A percentile compares a stretch with the other conserved stretches of the same genome.
phyloP scores from a whole-genome alignment of 2,797 vertebrate genomes.

The Aeoliscus strigatus region DNA sequence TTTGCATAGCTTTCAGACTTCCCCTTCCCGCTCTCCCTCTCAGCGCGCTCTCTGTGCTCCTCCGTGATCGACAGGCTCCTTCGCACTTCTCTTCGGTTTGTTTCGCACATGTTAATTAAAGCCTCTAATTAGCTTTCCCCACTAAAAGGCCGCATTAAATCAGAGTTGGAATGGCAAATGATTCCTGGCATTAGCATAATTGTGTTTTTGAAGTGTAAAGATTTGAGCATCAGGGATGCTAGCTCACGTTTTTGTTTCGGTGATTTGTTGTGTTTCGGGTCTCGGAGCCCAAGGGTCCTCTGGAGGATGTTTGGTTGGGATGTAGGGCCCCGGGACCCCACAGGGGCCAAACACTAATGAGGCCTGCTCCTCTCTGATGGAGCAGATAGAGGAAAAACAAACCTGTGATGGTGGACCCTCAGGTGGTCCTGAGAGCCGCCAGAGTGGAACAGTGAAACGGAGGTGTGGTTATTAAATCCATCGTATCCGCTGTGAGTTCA shows the following conservation, averaged over 20 bases:
- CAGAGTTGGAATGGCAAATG: constrained; percentile 73
- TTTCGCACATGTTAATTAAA: constrained; percentile 79
- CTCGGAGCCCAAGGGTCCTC: constrained; percentile 38
- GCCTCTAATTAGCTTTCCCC: constrained; percentile 75
- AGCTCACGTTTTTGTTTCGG: constrained; percentile 62
- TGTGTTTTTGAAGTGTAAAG: constrained; percentile 78
- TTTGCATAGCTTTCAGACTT: constrained; percentile 75
- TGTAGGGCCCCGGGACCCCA: constrained; percentile 47
- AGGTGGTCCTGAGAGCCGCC: constrained; percentile 48
- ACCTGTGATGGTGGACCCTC: constrained; percentile 45
- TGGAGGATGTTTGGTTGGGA: constrained; percentile 48
- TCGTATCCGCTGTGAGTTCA: too few species aligned
- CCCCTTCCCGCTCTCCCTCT: constrained; percentile 45
- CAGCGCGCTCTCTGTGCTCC: constrained; percentile 46
- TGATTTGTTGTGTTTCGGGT: constrained; percentile 71
- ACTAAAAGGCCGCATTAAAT: constrained; percentile 78
- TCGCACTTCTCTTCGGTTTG: constrained; percentile 66
- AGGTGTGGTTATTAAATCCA: too few species aligned
- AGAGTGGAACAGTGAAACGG: constrained; percentile 39
- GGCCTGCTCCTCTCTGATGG: constrained; percentile 64
- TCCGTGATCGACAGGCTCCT: constrained; percentile 69
- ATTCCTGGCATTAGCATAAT: constrained; percentile 76
- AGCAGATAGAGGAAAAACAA: constrained; percentile 64
- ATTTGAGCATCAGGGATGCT: constrained; percentile 69
- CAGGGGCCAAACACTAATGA: constrained; percentile 65